Evolutionary conservation across 1,140 invertebrate species (phyloP), one percentile per base, ranked within the genome.

Genomic region (Brachionus rubens): DNA sequence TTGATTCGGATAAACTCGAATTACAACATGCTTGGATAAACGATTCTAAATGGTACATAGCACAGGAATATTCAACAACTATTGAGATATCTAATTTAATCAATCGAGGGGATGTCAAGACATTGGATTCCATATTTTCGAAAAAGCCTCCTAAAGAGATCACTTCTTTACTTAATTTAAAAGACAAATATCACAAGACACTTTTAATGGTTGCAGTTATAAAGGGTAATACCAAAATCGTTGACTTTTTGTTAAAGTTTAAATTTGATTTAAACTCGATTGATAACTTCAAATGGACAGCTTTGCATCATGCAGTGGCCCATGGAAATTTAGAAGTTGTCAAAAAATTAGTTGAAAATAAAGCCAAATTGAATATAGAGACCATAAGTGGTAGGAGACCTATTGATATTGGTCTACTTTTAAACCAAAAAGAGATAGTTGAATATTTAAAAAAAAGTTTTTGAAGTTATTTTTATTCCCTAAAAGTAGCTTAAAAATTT

Each of bases 241-340:
- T 65, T 43, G 59, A 65, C 2, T 21, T 43, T 40, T 65, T 65
- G 12, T 43, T 43, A 9, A 19, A 14, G 4, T 43, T 21, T 43
- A 43, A 65, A 30, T 24, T 65, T 3, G 59, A 65, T 24, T 10
- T 65, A 19, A 65, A 65, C 43, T 14, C 4, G 9, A 43, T 28
- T 16, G 59, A 65, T 65, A 65, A 65, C 12, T 46, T 65, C 43
- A 65, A 65, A 46, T 65, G 59, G 40, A 65, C 59, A 12, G 59
- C 59, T 3, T 12, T 65, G 9, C 36, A 65, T 43, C 59, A 65
- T 43, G 36, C 59, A 43, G 40, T 65, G 21, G 10, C 16, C n/a
- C 19, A 6, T 4, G 59, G 59, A 65, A 65, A 65, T 65, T 65
- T 65, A 41, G 24, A 43, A 14, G 43, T 65, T 43, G 36, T 65